These are phyloP conservation scores for Cyphomyrus discorhynchus DNA, from an alignment of 2,113 vertebrate genomes.

Conservation along the genomic window DNA sequence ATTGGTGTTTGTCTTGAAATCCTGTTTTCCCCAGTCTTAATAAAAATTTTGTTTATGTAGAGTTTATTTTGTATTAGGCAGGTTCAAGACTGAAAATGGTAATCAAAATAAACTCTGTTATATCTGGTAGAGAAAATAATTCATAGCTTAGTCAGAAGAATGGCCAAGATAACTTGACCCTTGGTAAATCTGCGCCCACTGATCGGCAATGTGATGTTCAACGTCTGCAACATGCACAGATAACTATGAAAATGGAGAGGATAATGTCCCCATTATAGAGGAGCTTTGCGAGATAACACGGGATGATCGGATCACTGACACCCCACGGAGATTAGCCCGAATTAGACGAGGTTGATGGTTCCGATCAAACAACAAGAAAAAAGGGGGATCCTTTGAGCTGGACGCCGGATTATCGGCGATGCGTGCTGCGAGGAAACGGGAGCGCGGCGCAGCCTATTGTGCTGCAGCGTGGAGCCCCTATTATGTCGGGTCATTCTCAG, in stretches of 20 bases:
- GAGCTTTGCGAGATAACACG: conserved; percentile 49
- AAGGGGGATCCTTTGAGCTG: conserved; percentile 13
- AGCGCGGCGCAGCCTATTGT: background rate
- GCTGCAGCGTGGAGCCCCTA: background rate
- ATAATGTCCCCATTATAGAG: conserved; percentile 37
- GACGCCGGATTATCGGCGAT: conserved; percentile 19
- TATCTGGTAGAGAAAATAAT: background rate
- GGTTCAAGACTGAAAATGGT: background rate
- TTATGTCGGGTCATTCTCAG: background rate
- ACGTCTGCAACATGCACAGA: background rate
- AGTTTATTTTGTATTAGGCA: background rate
- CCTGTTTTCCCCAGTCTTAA: background rate
- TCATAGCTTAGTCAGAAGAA: background rate
- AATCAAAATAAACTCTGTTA: background rate
- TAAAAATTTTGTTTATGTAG: background rate
- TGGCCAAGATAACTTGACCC: background rate
- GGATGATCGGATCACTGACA: conserved; percentile 58
- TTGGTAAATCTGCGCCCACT: background rate
- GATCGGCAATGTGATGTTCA: background rate
- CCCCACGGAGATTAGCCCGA: conserved; percentile 47
- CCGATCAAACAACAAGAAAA: conserved; percentile 47
- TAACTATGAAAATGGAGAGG: background rate
- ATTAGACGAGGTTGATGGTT: conserved; percentile 47
- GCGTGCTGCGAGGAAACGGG: conserved; percentile 26
- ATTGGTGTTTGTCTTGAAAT: background rate